A percentile compares a stretch with the other conserved stretches of the same genome.
phyloP scores from a whole-genome alignment of 2,888 invertebrate species.

The Spialia ferax region DNA sequence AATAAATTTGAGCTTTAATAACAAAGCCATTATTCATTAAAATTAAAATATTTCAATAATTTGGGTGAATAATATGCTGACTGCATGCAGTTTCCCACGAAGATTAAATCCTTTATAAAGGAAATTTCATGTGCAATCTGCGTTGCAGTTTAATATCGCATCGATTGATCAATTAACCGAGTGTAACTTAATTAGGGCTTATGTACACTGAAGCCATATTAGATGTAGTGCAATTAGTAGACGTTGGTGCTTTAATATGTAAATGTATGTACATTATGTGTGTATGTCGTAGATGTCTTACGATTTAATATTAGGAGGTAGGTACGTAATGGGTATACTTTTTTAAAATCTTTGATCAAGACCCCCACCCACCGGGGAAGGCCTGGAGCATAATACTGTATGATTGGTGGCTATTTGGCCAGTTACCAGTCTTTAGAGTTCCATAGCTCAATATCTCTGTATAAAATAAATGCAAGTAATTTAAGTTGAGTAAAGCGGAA shows the following conservation, averaged over 20 bases:
- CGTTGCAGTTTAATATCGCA: not conserved
- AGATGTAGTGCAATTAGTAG: constrained; percentile 18
- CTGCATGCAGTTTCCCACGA: no score
- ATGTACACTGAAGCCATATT: constrained; percentile 4
- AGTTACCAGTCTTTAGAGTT: not conserved
- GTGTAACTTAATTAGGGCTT: constrained; percentile 22
- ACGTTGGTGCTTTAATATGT: not conserved
- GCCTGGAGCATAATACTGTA: no score
- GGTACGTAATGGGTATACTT: no score
- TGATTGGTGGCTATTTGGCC: not conserved
- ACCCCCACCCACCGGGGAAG: no score
- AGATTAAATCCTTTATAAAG: not conserved
- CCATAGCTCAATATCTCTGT: no score
- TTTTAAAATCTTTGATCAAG: no score
- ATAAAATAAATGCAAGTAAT: not conserved
- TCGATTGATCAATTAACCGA: constrained; percentile 16
- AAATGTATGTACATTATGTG: not conserved
- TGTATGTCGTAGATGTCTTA: no score
- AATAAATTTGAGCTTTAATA: no score
- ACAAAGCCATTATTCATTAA: no score
- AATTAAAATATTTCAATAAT: no score
- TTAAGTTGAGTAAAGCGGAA: constrained; percentile 4
- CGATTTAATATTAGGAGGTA: no score
- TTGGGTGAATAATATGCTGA: no score
- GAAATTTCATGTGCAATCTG: not conserved